Base-by-base conservation (phyloP, 1,140 invertebrate species). In the Bombus pascuorum region DNA sequence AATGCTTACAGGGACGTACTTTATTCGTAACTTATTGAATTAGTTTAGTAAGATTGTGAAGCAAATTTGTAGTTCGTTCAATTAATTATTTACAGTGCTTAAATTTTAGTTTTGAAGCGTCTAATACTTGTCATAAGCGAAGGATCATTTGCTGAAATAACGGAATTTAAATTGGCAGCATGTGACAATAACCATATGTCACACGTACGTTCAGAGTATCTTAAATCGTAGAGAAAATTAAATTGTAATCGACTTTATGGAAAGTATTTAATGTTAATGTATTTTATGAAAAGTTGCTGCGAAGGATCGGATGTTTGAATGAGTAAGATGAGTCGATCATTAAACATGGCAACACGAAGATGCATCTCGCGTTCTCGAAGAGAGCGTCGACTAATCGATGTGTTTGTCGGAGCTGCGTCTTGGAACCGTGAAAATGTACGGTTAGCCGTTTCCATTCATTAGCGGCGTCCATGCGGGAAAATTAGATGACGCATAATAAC, bases 401-500 rank as follows among this genome's bases (percentile, higher is more conserved):
- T 5, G 22, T 70, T 44, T 81, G 42, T 44, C 65, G 10, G 34
- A 34, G 44, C 5, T 9, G 47, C 65, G n/a, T 22, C 76, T 18
- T 18, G 34, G 53, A 65, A 47, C 57, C 25, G 44, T 25, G 83
- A 73, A 81, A 74, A 73, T 8, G 70, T 73, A 81, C 78, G 70
- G 37, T 53, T 15, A 32, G 42, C 22, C 37, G n/a, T 81, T 73
- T 81, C 70, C 78, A 81, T 85, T 74, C 78, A 74, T 85, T 85
- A 81, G 44, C 42, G 8, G 70, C 34, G 57, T 18, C 9, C 83
- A 71, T 0, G 53, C 53, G 66, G 42, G 83, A 84, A 70, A 62
- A 79, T 79, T 72, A 79, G 83, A 72, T 78, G 76, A 84, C 59
- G 57, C 70, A 15, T 88, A 88, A 85, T 88, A 86, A 89, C 88